Evolutionary conservation across 2,888 invertebrate genomes (phyloP), one percentile per base, ranked within the genome.

Genomic region (Drosophila histrio): DNA sequence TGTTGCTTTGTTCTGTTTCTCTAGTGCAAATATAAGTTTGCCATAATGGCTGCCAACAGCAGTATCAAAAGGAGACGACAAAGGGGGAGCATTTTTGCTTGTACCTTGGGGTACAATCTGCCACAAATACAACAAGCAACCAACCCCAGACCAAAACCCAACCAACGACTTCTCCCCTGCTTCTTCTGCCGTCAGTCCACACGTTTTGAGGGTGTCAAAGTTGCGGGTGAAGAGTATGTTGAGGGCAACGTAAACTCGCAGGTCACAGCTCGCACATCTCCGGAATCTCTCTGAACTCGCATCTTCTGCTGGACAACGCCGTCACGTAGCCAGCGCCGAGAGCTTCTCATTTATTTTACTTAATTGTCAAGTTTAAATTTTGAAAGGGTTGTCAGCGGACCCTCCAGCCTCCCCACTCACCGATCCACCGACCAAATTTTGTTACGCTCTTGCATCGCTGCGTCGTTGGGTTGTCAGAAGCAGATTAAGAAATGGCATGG

Each of bases 321-420:
- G 77, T 81, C 82, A 81, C 82, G 82, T 84, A 71, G 61, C 63
- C 71, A 60, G 50, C 60, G 68, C 63, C 66, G 79, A 68, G 68
- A 70, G 71, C 79, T 80, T 69, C 84, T 89, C 88, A 89, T 89
- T 89, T 87, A 89, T 89, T 88, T 87, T 89, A 87, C 89, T 87
- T 88, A 89, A 89, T 89, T 87, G 88, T 89, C 84, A 89, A 88
- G 88, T 84, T 77, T 77, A 77, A 83, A 75, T 77, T 84, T 72
- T 79, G 76, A 84, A 87, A 87, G 87, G 84, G 85, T 82, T 84
- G 82, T 79, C 87, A 84, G 72, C 75, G 41, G 36, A 62, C 64
- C 56, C 62, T 52, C 52, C 24, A 28, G 7, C n/a, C 28, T 11
- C 39, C 28, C 44, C 21, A 26, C 17, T 22, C 9, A 19, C 5